Evolutionary conservation across 2,888 invertebrate species (phyloP).

Genomic region (Drosophila austrosaltans): DNA sequence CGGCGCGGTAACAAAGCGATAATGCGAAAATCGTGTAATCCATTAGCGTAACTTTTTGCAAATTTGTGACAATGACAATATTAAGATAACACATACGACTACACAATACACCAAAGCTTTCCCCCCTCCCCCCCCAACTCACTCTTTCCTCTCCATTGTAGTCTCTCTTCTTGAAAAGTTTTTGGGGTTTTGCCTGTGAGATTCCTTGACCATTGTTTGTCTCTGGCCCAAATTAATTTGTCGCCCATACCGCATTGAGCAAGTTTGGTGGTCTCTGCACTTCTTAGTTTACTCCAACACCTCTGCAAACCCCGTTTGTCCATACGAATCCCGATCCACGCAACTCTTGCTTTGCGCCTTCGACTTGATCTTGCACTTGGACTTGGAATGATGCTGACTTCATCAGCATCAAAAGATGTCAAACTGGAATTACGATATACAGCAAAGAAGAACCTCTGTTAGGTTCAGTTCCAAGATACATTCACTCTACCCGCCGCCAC

Average conservation of each 20-base stretch:
- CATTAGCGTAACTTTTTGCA: constrained; percentile 84
- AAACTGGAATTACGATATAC: constrained; percentile 60
- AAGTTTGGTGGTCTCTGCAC: constrained; percentile 62
- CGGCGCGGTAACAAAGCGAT: constrained; percentile 83
- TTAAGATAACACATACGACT: constrained; percentile 81
- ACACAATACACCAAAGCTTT: constrained; percentile 35
- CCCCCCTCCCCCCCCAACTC: neutral
- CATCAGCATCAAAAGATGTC: constrained; percentile 55
- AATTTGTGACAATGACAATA: constrained; percentile 84
- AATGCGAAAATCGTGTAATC: constrained; percentile 84
- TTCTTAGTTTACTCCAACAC: neutral
- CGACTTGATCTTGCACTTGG: no score
- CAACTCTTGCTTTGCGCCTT: constrained; percentile 2
- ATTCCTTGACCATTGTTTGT: no score
- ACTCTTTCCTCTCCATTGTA: constrained; percentile 22
- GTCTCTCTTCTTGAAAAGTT: neutral
- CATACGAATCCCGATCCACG: no score
- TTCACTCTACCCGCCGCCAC: neutral
- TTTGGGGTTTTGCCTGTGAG: neutral
- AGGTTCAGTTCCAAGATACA: constrained; percentile 23
- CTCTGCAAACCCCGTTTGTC: no score
- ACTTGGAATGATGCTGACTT: constrained; percentile 37
- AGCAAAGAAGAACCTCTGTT: constrained; percentile 8
- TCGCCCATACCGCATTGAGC: constrained; percentile 75
- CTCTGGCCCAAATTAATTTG: constrained; percentile 82